Evolutionary conservation across 2,113 vertebrate species (phyloP).

Genomic region (Passer domesticus): DNA sequence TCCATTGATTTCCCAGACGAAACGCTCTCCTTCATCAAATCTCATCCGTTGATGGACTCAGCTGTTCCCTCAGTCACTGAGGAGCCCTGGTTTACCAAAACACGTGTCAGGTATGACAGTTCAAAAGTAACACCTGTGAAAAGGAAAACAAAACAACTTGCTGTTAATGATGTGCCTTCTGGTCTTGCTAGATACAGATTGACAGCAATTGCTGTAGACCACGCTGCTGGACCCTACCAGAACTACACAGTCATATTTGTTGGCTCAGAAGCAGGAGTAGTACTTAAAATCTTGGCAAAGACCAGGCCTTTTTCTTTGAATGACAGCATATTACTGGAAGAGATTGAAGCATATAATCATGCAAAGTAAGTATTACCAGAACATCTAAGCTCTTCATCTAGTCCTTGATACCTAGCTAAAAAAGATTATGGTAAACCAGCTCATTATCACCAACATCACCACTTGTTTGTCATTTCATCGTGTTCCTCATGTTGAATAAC

Average conservation of each 20-base stretch:
- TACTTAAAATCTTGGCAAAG: slow-evolving; percentile 96
- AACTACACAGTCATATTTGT: slow-evolving; percentile 97
- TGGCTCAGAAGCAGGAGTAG: slow-evolving; percentile 91
- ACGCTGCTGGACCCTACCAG: slow-evolving; percentile 87
- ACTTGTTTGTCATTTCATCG: background rate
- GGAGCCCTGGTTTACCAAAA: slow-evolving; percentile 98
- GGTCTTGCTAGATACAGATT: slow-evolving; percentile 85
- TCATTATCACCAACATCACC: background rate
- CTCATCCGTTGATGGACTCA: slow-evolving; percentile 95
- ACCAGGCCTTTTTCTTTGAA: slow-evolving; percentile 85
- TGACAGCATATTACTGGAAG: slow-evolving; percentile 93
- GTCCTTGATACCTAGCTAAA: slow-evolving; percentile 9
- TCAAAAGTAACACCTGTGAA: background rate
- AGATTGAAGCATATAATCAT: slow-evolving; percentile 94
- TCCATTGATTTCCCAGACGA: slow-evolving; percentile 97
- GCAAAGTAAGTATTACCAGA: slow-evolving; percentile 85
- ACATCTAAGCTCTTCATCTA: background rate
- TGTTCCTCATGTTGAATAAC: background rate
- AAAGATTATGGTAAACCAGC: background rate
- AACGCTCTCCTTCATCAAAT: slow-evolving; percentile 96
- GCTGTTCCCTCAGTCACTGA: slow-evolving; percentile 89
- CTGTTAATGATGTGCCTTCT: background rate
- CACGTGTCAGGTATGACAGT: slow-evolving; percentile 87
- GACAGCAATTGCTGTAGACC: slow-evolving; percentile 90
- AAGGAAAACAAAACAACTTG: background rate